Percentiles rank a stretch among this genome's conserved stretches.
Evolutionary conservation across 2,888 invertebrate species (phyloP).

Genomic region (Eueremaeus valkanovi): DNA sequence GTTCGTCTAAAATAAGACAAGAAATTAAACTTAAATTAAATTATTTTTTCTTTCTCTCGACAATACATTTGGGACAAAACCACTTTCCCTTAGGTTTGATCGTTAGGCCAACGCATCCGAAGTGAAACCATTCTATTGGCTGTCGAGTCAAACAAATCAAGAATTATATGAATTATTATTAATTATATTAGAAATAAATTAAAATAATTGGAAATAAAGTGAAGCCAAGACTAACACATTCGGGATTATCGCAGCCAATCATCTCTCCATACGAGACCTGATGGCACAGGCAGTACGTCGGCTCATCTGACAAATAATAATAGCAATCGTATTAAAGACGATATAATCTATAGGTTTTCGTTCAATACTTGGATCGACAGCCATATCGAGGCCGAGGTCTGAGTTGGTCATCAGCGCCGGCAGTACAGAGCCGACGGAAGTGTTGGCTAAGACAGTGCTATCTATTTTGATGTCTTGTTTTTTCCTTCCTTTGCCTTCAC

Average conservation of each 20-base stretch:
- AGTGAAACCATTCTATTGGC: conserved; percentile 94
- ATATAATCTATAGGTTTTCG: background rate
- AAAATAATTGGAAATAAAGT: background rate
- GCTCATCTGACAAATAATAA: conserved; percentile 62
- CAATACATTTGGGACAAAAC: conserved; percentile 84
- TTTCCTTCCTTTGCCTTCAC: background rate
- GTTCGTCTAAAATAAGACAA: background rate
- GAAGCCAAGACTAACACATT: conserved; percentile 50
- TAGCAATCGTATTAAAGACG: background rate
- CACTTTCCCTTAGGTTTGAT: conserved; percentile 92
- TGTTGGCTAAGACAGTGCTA: background rate
- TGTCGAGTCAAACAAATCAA: background rate
- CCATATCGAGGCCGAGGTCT: conserved; percentile 58
- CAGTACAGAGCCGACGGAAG: background rate
- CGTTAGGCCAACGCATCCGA: conserved; percentile 83
- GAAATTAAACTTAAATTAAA: background rate
- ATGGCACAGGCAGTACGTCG: conserved; percentile 95
- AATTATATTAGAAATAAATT: background rate
- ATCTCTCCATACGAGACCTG: conserved; percentile 95
- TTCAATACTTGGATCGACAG: conserved; percentile 66
- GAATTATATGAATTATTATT: background rate
- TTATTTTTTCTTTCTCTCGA: conserved; percentile 55
- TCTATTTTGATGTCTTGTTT: background rate
- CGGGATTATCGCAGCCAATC: conserved; percentile 93
- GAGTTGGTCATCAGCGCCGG: conserved; percentile 21